Conservation (phyloP, 2,113 vertebrate genomes). For the Australoheros scitulus region DNA sequence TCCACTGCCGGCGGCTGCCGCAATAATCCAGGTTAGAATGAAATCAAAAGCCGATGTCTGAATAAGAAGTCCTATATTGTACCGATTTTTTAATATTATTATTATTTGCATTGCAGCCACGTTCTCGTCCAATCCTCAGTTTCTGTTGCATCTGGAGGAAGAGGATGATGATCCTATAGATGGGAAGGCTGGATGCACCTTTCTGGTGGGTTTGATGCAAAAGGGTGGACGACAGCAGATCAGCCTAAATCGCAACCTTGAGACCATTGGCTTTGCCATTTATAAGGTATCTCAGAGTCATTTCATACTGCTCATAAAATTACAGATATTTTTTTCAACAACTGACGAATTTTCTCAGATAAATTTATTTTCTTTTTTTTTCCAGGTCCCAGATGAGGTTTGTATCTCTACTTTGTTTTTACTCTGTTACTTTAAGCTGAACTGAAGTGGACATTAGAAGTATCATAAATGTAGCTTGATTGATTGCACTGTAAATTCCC, state of each 20-base stretch:
- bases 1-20: constrained; percentile 84
- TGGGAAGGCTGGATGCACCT: constrained; percentile 72
- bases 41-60: not conserved
- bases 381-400: constrained; percentile 74
- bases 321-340: not conserved
- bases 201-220: constrained; percentile 81
- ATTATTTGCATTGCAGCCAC: constrained; percentile 66
- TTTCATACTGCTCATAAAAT: not conserved
- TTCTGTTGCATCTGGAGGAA: constrained; percentile 74
- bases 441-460: rapidly evolving
- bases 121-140: constrained; percentile 81
- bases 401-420: constrained; percentile 14
- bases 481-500: not conserved
- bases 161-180: constrained; percentile 74
- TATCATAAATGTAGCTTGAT: not conserved
- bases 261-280: constrained; percentile 75
- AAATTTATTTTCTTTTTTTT: constrained; percentile 17
- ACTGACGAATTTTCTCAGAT: not conserved
- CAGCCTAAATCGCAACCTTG: constrained; percentile 31
- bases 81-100: not conserved
- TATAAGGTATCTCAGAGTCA: constrained; percentile 64
- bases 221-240: constrained; percentile 67
- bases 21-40: constrained; percentile 63
- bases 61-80: not conserved
- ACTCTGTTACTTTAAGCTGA: not conserved